Conservation (phyloP, 2,113 vertebrate genomes). For the Crotalus tigris region DNA sequence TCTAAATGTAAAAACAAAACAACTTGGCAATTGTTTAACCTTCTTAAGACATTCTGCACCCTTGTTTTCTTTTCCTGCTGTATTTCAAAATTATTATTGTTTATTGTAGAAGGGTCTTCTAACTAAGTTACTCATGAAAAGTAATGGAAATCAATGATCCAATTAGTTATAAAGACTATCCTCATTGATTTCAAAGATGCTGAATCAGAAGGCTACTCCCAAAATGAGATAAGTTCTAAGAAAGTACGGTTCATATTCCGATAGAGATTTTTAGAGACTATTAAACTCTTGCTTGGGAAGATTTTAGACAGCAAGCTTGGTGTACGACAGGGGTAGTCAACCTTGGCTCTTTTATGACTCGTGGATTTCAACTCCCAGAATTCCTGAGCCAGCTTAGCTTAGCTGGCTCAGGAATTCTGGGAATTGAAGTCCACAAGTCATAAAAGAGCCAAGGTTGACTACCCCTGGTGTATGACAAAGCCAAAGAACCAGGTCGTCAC, state of each 20-base stretch:
- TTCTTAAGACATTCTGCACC: not conserved
- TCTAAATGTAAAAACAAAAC: not conserved
- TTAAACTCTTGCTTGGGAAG: not conserved
- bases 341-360: no score
- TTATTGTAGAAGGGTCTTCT: not conserved
- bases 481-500: not conserved
- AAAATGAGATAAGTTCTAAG: not conserved
- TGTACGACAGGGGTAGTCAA: not conserved
- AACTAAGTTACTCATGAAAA: not conserved
- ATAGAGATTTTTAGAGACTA: not conserved
- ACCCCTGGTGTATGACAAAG: no score
- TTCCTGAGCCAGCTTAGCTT: no score
- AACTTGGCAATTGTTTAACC: not conserved
- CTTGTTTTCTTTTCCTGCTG: not conserved
- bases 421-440: no score
- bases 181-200: not conserved
- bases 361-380: no score
- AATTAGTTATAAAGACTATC: not conserved
- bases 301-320: not conserved
- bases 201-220: not conserved
- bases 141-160: not conserved
- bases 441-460: no score
- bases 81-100: not conserved
- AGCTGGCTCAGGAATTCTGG: no score
- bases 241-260: not conserved